A percentile compares a stretch with the other conserved stretches of the same genome.
Conservation (phyloP, 2,888 invertebrate genomes). For the Acleris laterana region DNA sequence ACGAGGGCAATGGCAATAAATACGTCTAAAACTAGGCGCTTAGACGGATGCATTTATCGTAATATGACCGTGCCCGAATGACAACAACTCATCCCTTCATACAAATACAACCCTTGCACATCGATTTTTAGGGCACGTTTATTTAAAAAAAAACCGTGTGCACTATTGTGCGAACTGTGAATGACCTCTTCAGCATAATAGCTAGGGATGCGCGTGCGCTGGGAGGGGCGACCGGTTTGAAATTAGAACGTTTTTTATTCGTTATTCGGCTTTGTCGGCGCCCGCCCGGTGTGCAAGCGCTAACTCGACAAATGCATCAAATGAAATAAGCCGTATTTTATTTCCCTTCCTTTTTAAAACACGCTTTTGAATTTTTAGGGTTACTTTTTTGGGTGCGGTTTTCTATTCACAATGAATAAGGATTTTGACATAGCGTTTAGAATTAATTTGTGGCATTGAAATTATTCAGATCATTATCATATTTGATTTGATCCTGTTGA, state of each 20-base stretch:
- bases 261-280: slow-evolving; percentile 72
- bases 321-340: slow-evolving; percentile 82
- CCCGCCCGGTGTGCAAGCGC: slow-evolving; percentile 80
- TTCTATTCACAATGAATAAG: slow-evolving; percentile 46
- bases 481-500: slow-evolving; percentile 19
- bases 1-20: too few relatives aligned
- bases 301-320: slow-evolving; percentile 83
- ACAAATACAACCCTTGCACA: background rate
- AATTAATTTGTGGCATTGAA: slow-evolving; percentile 33
- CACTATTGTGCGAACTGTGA: slow-evolving; percentile 82
- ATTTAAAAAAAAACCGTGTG: slow-evolving; percentile 48
- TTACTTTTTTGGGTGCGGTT: slow-evolving; percentile 52
- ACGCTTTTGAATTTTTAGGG: slow-evolving; percentile 62
- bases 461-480: slow-evolving; percentile 29
- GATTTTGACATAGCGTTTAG: slow-evolving; percentile 29
- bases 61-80: too few relatives aligned
- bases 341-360: slow-evolving; percentile 72
- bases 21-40: too few relatives aligned
- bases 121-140: background rate
- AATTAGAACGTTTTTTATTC: slow-evolving; percentile 79
- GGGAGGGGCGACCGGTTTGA: slow-evolving; percentile 80
- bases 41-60: too few relatives aligned
- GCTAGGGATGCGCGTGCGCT: slow-evolving; percentile 82
- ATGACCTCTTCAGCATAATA: slow-evolving; percentile 84
- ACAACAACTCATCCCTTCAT: too few relatives aligned